phyloP scores from a whole-genome alignment of 2,888 invertebrate species.

The Argyra leucocephala region DNA sequence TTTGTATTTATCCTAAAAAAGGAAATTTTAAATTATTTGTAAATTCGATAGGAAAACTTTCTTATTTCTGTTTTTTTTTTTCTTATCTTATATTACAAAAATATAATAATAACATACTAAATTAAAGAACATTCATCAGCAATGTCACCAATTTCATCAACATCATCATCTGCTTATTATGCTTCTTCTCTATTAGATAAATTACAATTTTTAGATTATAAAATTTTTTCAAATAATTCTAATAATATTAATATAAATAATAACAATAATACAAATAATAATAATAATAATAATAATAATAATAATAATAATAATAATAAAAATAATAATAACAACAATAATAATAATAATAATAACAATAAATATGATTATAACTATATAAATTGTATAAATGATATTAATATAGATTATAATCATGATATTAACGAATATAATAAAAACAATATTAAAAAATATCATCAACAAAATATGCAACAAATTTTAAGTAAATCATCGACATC shows the following conservation, averaged over 20 bases:
- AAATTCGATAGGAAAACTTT: too few relatives aligned
- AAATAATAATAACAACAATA: too few relatives aligned
- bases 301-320: neutral
- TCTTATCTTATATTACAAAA: neutral
- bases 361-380: neutral
- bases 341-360: conserved; percentile 5
- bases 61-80: too few relatives aligned
- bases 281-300: neutral
- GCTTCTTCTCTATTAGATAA: neutral
- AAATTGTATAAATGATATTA: neutral
- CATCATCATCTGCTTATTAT: conserved; percentile 10
- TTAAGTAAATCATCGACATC: neutral
- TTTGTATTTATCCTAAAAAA: too few relatives aligned
- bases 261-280: conserved; percentile 1
- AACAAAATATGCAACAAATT: neutral
- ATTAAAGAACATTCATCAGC: conserved; percentile 8
- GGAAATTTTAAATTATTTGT: too few relatives aligned
- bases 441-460: conserved; percentile 7
- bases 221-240: neutral
- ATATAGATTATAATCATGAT: conserved; percentile 7
- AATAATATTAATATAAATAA: neutral
- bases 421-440: conserved; percentile 4
- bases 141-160: conserved; percentile 2
- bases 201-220: neutral
- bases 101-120: neutral